These are phyloP conservation scores for Chaetogeoica ovagalla DNA, from an alignment of 2,888 invertebrate species.

Conservation along the genomic window DNA sequence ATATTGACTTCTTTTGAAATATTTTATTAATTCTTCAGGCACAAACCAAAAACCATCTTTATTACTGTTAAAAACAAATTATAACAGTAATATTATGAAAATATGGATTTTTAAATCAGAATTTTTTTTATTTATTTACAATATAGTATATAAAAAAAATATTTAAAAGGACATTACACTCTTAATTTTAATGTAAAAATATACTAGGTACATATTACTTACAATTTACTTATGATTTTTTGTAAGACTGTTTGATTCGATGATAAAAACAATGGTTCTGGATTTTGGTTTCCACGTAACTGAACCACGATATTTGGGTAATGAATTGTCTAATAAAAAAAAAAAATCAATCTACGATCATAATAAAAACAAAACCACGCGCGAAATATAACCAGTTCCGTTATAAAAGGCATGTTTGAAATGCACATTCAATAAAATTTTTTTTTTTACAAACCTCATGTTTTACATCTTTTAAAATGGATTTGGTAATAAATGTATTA, in stretches of 20 bases:
- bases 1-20: constrained; percentile 18
- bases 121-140: too few relatives aligned
- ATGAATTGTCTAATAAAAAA: constrained; percentile 11
- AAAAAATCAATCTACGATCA: not conserved
- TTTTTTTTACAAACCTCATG: constrained; percentile 16
- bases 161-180: too few relatives aligned
- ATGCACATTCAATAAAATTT: too few relatives aligned
- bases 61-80: not conserved
- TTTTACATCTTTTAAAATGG: constrained; percentile 9
- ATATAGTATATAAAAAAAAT: too few relatives aligned
- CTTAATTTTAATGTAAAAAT: too few relatives aligned
- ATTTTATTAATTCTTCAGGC: constrained; percentile 16
- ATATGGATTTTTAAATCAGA: not conserved
- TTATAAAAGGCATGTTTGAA: too few relatives aligned
- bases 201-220: not conserved
- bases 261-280: constrained; percentile 32
- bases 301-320: constrained; percentile 41
- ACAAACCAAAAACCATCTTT: constrained; percentile 27
- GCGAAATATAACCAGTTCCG: too few relatives aligned
- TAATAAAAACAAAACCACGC: too few relatives aligned
- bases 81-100: not conserved
- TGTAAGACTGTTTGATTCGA: constrained; percentile 20
- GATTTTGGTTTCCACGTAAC: constrained; percentile 2
- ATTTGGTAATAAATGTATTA: not conserved
- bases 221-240: constrained; percentile 24